phyloP scores from a whole-genome alignment of 2,888 invertebrate genomes.

The Heliconius charithonia region DNA sequence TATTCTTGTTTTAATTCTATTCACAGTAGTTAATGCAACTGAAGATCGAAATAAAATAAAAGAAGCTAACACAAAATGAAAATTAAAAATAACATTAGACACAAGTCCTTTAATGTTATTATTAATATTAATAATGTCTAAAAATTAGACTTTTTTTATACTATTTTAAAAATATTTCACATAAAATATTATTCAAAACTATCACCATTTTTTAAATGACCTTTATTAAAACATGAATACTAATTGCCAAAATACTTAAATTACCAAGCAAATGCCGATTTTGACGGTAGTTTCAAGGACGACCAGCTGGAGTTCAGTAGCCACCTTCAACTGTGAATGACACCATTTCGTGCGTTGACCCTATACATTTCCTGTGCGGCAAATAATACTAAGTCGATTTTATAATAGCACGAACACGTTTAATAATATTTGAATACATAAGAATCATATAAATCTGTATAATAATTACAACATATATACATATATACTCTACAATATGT shows the following conservation, averaged over 20 bases:
- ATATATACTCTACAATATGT: neutral
- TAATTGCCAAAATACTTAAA: conserved; percentile 49
- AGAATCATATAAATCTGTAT: neutral
- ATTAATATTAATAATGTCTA: neutral
- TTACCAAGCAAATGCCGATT: conserved; percentile 60
- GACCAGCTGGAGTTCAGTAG: conserved; percentile 77
- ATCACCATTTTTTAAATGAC: neutral
- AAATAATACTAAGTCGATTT: conserved; percentile 60
- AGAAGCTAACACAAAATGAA: neutral
- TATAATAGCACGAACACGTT: conserved; percentile 16
- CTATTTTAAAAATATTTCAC: neutral
- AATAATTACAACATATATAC: neutral
- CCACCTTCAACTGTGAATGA: conserved; percentile 78
- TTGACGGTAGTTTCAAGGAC: conserved; percentile 78
- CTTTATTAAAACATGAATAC: no score
- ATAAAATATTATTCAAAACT: no score
- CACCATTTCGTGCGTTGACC: conserved; percentile 81
- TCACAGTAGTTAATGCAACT: neutral
- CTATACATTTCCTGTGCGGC: conserved; percentile 72
- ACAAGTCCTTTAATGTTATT: neutral
- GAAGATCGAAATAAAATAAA: neutral
- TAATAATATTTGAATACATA: neutral
- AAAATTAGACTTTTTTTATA: neutral
- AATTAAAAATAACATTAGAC: neutral
- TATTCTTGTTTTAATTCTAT: neutral